phyloP scores from a whole-genome alignment of 2,113 vertebrate species.

The Labeo rohita region DNA sequence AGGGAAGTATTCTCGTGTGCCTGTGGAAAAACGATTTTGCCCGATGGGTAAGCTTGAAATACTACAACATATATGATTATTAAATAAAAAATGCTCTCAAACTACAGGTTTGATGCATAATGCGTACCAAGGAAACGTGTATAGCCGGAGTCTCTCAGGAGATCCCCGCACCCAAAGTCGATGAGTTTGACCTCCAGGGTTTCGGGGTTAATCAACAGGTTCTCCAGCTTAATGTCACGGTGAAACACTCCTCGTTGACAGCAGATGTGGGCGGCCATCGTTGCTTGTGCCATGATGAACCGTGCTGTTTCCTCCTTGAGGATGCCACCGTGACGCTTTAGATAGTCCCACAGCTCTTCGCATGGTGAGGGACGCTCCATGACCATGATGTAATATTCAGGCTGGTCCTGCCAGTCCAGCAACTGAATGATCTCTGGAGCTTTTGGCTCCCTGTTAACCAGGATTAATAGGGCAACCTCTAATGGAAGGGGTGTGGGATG shows the following conservation, averaged over 20 bases:
- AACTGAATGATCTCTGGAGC: conserved; percentile 1
- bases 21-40: not conserved
- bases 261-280: not conserved
- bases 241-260: not conserved
- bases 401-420: not conserved
- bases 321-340: not conserved
- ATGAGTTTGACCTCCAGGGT: not conserved
- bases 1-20: not conserved
- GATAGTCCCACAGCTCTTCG: not conserved
- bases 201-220: not conserved
- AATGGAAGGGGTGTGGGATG: not conserved
- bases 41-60: not conserved
- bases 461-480: not conserved
- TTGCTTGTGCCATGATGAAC: not conserved
- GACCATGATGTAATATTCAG: not conserved
- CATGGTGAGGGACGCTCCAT: not conserved
- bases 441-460: not conserved
- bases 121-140: not conserved
- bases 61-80: not conserved
- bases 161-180: not conserved
- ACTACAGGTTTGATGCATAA: not conserved
- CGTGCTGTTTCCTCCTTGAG: not conserved
- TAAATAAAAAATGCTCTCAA: not conserved
- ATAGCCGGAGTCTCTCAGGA: not conserved
- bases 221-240: not conserved